These are phyloP conservation scores for Oscheius sp. DNA, from an alignment of 2,888 invertebrate genomes.

Conservation along the genomic window DNA sequence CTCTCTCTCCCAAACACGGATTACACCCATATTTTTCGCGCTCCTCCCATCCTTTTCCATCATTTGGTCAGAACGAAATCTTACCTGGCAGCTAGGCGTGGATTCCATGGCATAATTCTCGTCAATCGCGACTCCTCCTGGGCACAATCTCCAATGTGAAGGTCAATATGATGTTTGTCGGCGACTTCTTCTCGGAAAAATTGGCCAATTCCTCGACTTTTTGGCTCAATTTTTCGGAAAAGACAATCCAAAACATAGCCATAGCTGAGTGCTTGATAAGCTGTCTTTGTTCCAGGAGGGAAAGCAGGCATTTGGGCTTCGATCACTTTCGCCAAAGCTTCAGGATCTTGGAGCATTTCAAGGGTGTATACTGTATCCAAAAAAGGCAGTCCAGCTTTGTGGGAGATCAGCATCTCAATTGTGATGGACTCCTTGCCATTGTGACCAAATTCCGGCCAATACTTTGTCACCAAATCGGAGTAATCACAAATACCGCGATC, in stretches of 20 bases:
- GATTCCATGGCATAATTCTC: constrained; percentile 37
- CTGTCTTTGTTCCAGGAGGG: constrained; percentile 67
- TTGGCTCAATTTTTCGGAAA: constrained; percentile 69
- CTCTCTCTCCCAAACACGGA: no score
- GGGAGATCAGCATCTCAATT: constrained; percentile 69
- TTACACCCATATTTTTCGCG: neutral
- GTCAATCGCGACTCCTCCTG: constrained; percentile 62
- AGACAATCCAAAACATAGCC: constrained; percentile 70
- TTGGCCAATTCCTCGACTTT: constrained; percentile 67
- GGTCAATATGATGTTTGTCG: constrained; percentile 56
- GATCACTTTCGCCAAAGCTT: constrained; percentile 63
- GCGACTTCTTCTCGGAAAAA: constrained; percentile 64
- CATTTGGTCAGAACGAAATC: neutral
- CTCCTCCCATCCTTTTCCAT: neutral
- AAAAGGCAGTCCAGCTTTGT: constrained; percentile 70
- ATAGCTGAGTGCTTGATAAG: constrained; percentile 71
- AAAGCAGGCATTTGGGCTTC: constrained; percentile 69
- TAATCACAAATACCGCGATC: constrained; percentile 70
- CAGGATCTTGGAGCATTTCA: constrained; percentile 64
- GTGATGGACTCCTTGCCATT: constrained; percentile 71
- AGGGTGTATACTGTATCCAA: constrained; percentile 59
- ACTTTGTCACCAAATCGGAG: constrained; percentile 64
- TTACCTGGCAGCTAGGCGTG: constrained; percentile 14
- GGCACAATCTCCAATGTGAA: constrained; percentile 67
- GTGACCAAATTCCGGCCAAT: constrained; percentile 72